phyloP scores from a whole-genome alignment of 2,113 vertebrate genomes.

The Neodontobutis hainanensis region DNA sequence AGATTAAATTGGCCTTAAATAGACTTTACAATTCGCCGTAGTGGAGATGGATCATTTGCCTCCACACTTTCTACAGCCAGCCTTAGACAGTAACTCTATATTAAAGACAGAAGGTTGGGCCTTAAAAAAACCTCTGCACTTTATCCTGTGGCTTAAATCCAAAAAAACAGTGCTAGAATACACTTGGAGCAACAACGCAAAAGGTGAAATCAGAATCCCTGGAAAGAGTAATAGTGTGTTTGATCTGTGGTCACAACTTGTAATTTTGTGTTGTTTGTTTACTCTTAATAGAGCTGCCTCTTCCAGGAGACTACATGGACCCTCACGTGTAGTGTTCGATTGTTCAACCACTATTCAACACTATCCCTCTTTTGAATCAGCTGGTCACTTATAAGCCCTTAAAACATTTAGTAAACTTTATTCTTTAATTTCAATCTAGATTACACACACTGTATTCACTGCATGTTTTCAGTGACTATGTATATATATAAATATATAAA shows the following conservation, averaged over 20 bases:
- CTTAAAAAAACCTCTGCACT: no score
- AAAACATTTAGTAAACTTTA: no score
- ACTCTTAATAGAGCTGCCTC: not conserved
- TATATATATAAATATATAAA: not conserved
- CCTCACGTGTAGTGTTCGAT: no score
- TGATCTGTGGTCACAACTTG: not conserved
- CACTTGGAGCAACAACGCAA: not conserved
- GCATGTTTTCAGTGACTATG: not conserved
- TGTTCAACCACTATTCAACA: no score
- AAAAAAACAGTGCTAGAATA: no score
- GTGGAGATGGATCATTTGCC: not conserved
- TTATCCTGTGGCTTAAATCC: not conserved
- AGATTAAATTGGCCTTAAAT: constrained; percentile 9
- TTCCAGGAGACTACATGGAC: not conserved
- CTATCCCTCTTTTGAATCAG: no score
- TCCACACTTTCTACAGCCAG: not conserved
- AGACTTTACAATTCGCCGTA: not conserved
- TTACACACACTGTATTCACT: not conserved
- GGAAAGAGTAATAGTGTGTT: not conserved
- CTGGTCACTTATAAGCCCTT: no score
- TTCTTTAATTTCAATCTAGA: no score
- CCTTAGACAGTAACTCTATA: not conserved
- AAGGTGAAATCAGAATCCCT: not conserved
- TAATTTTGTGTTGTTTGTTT: not conserved
- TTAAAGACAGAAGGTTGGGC: not conserved